Conservation (phyloP, 2,113 vertebrate species). For the Leptobrachium leishanense region DNA sequence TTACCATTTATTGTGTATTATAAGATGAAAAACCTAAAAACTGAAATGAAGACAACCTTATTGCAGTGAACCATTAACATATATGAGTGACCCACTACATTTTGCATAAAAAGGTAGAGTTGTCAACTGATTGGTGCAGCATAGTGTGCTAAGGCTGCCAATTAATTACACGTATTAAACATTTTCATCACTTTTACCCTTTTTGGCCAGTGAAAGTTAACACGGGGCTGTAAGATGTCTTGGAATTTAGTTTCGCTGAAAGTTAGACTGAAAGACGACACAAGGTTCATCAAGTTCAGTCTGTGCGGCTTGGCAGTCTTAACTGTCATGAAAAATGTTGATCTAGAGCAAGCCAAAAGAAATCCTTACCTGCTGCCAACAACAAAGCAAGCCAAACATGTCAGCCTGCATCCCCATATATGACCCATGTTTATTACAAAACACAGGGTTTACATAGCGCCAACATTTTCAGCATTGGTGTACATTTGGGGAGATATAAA, state of each 20-base stretch:
- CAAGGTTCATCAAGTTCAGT: slow-evolving; percentile 40
- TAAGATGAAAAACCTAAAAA: too few species aligned
- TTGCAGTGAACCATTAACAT: too few species aligned
- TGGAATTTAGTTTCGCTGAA: slow-evolving; percentile 31
- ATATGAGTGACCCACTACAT: too few species aligned
- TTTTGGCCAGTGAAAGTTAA: slow-evolving; percentile 3
- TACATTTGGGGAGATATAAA: too few species aligned
- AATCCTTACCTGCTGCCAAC: slow-evolving; percentile 6
- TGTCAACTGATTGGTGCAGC: too few species aligned
- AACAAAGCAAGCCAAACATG: slow-evolving; percentile 1
- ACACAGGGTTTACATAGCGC: too few species aligned
- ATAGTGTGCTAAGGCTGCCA: neutral
- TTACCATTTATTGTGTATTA: too few species aligned
- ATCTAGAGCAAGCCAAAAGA: slow-evolving; percentile 9
- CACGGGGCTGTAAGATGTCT: slow-evolving; percentile 3
- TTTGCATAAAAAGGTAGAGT: too few species aligned
- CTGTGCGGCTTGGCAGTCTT: slow-evolving; percentile 23
- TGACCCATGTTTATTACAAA: neutral
- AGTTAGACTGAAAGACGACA: slow-evolving; percentile 42
- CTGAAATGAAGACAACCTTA: too few species aligned
- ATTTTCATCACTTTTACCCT: slow-evolving; percentile 10
- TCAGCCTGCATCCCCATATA: slow-evolving; percentile 1
- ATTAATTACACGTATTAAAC: slow-evolving; percentile 14
- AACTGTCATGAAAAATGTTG: slow-evolving; percentile 24
- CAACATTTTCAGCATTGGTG: too few species aligned